A percentile compares a stretch with the other conserved stretches of the same genome.
Evolutionary conservation across 2,797 vertebrate genomes (phyloP).

Genomic region (Ciconia nigra): DNA sequence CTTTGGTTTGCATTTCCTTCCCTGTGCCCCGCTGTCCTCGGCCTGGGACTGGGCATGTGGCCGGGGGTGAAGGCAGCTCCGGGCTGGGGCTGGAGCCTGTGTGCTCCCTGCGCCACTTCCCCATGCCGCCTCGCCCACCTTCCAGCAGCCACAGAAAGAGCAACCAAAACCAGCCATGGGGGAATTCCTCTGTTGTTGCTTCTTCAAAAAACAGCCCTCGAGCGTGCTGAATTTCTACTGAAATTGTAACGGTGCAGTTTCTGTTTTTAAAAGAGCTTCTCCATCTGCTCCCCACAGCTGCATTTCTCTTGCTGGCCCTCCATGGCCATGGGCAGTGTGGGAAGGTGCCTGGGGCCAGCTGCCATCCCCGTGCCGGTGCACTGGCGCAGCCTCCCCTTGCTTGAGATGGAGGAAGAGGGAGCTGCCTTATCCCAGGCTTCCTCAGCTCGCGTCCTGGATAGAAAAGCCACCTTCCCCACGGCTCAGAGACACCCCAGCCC

Average conservation of each 20-base stretch:
- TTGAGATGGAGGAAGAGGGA: neutral
- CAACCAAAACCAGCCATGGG: neutral
- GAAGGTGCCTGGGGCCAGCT: neutral
- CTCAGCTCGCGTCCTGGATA: neutral
- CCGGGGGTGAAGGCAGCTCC: neutral
- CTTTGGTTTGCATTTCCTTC: neutral
- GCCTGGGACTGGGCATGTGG: fast-evolving
- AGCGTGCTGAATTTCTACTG: neutral
- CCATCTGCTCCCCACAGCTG: neutral
- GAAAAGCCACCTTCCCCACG: fast-evolving
- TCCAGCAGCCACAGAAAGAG: neutral
- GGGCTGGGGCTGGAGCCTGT: fast-evolving
- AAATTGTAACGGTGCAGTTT: neutral
- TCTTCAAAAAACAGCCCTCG: neutral
- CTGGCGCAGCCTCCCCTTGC: neutral
- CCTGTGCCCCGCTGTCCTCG: fast-evolving
- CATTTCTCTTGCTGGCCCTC: neutral
- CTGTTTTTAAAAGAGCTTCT: neutral
- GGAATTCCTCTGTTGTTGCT: neutral
- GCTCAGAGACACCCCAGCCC: neutral
- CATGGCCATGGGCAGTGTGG: fast-evolving
- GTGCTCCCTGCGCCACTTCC: neutral
- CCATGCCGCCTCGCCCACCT: neutral
- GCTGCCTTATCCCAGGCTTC: neutral
- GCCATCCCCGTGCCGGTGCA: neutral